Conservation (phyloP, 2,113 vertebrate genomes). For the Aythya baeri region DNA sequence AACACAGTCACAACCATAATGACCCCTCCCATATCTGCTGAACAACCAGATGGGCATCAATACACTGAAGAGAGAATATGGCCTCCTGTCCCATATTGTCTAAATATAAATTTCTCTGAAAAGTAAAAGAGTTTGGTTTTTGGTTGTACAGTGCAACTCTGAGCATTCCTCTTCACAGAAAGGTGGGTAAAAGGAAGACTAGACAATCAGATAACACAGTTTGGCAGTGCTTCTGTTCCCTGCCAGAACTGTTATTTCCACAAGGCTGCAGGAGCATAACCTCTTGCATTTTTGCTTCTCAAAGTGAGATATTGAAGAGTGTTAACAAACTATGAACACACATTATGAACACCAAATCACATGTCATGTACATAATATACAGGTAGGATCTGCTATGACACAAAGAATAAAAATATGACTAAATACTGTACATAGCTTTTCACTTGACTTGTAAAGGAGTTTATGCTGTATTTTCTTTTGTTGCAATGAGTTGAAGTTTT, state of each 20-base stretch:
- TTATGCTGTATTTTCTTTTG: background rate
- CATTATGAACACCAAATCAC: background rate
- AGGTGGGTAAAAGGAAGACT: background rate
- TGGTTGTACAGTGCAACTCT: background rate
- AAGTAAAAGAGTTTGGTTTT: background rate
- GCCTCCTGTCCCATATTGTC: background rate
- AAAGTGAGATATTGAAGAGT: background rate
- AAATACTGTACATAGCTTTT: background rate
- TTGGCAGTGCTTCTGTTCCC: background rate
- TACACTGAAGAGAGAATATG: background rate
- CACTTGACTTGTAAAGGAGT: background rate
- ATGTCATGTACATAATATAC: background rate
- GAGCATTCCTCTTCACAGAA: background rate
- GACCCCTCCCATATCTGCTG: background rate
- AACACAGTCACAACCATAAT: background rate
- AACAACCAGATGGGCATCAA: background rate
- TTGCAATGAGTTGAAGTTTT: background rate
- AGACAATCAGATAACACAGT: background rate
- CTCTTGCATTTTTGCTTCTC: background rate
- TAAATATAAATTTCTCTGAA: background rate
- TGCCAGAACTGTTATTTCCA: background rate
- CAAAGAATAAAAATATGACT: background rate
- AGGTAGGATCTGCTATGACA: background rate
- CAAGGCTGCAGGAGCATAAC: background rate
- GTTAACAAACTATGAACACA: background rate